Base-by-base conservation (phyloP, 2,113 vertebrate genomes). In the Notiomystis cincta region DNA sequence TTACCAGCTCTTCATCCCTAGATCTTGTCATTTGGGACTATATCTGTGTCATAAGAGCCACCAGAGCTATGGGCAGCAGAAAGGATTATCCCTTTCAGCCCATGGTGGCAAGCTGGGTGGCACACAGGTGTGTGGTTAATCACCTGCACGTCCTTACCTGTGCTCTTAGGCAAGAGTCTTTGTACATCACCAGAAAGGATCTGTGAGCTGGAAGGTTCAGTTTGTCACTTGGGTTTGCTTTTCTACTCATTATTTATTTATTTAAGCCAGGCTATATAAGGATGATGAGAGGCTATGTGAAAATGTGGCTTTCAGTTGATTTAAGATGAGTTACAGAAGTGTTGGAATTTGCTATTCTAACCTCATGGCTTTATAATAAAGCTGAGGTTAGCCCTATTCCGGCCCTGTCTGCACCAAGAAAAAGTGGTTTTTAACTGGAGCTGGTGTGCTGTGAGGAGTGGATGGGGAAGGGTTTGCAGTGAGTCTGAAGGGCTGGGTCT, bases 81-180 rank as follows among this genome's bases (percentile, higher is more conserved):
- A 30, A 35, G 24, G 15, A 9, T 27, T 81, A 37, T 67, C 38
- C 31, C 21, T 76, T 83, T 40, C 0, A 4, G 50, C 53, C 44
- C 40, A 18, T 3, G 1, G 1, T n/a, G 31, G 54, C 33, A 66
- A 17, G 24, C 51, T 84, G 72, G 24, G n/a, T 81, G 33, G 56
- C 56, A 50, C 7, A 2, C 1, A 0, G 1, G 0, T 6, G 0
- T n/a, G 25, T 45, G 38, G 40, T 19, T 65, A 13, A 56, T 79
- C 33, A 53, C 25, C 18, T 53, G 45, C 35, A 14, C 0, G 0
- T 44, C 60, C n/a, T 72, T 77, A 57, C 21, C 40, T 3, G 1
- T 44, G 38, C 35, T 53, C 40, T 72, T n/a, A 53, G 24, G 19
- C n/a, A 75, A 25, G 33, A 70, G n/a, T 2, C 0, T 65, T 79